A percentile compares a stretch with the other conserved stretches of the same genome.
Conservation (phyloP, 2,113 vertebrate species). For the Oostethus manadensis region DNA sequence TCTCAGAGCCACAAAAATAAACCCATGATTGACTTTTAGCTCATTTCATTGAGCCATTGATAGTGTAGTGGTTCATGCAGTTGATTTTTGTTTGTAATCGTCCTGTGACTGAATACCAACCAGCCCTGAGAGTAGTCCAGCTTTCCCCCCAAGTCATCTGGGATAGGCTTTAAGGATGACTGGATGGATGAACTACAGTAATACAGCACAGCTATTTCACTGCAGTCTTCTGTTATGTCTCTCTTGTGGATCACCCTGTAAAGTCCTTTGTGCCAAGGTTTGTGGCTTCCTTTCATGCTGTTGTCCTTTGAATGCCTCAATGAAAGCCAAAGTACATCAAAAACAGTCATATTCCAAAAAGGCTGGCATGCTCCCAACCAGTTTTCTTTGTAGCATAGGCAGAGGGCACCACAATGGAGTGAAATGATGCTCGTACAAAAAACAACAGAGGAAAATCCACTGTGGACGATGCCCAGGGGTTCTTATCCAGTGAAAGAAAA, state of each 20-base stretch:
- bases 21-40: not conserved
- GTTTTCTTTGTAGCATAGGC: not conserved
- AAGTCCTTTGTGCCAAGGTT: conserved; percentile 5
- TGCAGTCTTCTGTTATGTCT: conserved; percentile 3
- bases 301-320: conserved; percentile 20
- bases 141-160: too few species aligned
- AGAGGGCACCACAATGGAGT: conserved; percentile 13
- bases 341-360: conserved; percentile 14
- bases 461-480: conserved; percentile 60
- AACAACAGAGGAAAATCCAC: conserved; percentile 49
- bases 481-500: conserved; percentile 55
- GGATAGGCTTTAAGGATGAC: too few species aligned
- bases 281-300: conserved; percentile 24
- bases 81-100: not conserved
- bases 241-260: conserved; percentile 10
- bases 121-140: not conserved
- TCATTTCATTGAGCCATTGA: not conserved
- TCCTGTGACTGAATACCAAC: not conserved
- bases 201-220: not conserved
- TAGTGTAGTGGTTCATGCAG: not conserved
- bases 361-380: not conserved
- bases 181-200: not conserved
- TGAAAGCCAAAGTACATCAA: conserved; percentile 9
- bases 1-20: not conserved
- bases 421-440: conserved; percentile 33